Percentiles rank a stretch among this genome's conserved stretches.
These are phyloP conservation scores for Netelia fuscicornis DNA, from an alignment of 2,888 invertebrate species.

Conservation along the genomic window DNA sequence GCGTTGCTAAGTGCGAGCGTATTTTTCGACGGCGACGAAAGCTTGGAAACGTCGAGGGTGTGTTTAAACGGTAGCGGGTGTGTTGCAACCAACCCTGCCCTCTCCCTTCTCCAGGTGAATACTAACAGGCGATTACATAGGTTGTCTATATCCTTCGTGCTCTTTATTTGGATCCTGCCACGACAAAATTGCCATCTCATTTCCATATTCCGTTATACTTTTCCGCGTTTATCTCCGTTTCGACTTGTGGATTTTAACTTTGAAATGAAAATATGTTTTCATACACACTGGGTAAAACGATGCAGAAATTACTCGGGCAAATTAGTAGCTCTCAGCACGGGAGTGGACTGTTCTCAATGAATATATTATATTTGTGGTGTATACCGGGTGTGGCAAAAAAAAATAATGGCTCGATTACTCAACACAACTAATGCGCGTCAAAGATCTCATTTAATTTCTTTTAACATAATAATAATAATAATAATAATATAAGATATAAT, in stretches of 20 bases:
- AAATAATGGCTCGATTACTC: slow-evolving; percentile 1
- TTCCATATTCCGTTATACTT: neutral
- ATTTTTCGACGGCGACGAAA: slow-evolving; percentile 33
- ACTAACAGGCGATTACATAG: slow-evolving; percentile 60
- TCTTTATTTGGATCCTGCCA: slow-evolving; percentile 4
- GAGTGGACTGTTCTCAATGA: slow-evolving; percentile 2
- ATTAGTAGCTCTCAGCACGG: slow-evolving; percentile 2
- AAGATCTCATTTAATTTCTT: too few relatives aligned
- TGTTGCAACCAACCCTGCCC: slow-evolving; percentile 49
- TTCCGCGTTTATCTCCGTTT: neutral
- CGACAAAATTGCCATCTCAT: slow-evolving; percentile 23
- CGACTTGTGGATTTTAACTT: neutral
- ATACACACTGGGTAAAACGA: too few relatives aligned
- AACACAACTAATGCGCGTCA: too few relatives aligned
- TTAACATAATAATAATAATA: neutral
- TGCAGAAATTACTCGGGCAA: slow-evolving; percentile 5
- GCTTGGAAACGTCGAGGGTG: slow-evolving; percentile 27
- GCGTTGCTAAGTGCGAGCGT: neutral
- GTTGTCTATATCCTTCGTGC: slow-evolving; percentile 39
- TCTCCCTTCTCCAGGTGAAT: slow-evolving; percentile 36
- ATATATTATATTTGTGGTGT: neutral
- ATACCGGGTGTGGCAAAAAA: neutral
- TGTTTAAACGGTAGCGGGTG: slow-evolving; percentile 38
- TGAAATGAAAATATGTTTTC: neutral
- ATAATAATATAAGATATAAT: too few relatives aligned